Base-by-base conservation (phyloP, 2,797 vertebrate genomes). In the Pseudochirops corinnae region DNA sequence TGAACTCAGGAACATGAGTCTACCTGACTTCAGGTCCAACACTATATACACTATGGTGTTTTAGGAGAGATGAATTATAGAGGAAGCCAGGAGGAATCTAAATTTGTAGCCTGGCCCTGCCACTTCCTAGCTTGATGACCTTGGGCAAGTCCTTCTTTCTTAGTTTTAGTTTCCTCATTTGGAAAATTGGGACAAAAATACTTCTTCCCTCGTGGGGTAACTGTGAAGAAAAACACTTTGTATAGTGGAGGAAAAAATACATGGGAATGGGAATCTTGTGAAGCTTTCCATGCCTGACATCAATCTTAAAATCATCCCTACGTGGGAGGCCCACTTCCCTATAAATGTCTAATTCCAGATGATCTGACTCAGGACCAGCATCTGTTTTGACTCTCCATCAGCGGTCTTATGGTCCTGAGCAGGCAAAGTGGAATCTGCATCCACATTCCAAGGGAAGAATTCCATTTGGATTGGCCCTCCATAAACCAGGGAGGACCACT, bases 311-410 rank as follows among this genome's bases (percentile, higher is more conserved):
- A 5, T 74, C 67, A 39, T 39, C n/a, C 16, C 5, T 39, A 74
- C 39, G 16, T 74, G 67, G 16, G 67, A 74, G 67, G 74, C 31
- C 39, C 7, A 16, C 56, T 24, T n/a, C 6, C 18, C 46, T 39
- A 28, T 3, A 28, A 46, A 6, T 33, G 55, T 14, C n/a, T 14
- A 0, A 11, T 33, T 93, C 21, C 56, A 11, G 26, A 1, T 0
- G 1, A 10, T 31, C 53, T 0, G 11, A n/a, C 58, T 21, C 18
- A 28, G 52, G 90, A 92, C 46, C 14, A 28, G 82, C 4, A 0
- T 31, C 56, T 39, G 46, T 29, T 26, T 55, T 29, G 31, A n/a
- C 12, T 57, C 28, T 5, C 24, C 62, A 55, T 24, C 67, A 55
- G 6, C 28, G 18, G 16, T 26, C n/a, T 58, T 29, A 52, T 53